phyloP scores from a whole-genome alignment of 2,888 invertebrate genomes.

The Xiphydria camelus region DNA sequence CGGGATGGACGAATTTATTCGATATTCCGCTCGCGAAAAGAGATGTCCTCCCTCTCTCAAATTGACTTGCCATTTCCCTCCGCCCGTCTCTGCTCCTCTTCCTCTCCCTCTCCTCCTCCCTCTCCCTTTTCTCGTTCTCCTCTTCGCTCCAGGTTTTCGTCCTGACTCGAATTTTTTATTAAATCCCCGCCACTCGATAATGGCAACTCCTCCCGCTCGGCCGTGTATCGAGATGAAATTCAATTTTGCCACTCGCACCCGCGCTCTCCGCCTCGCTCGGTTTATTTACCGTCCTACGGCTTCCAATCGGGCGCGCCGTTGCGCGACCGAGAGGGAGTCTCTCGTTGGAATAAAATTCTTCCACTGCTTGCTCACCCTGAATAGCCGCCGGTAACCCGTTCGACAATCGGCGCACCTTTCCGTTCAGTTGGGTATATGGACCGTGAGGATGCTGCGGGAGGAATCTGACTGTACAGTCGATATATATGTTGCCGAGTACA shows the following conservation, averaged over 20 bases:
- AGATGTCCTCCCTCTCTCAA: constrained; percentile 28
- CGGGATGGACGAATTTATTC: constrained; percentile 39
- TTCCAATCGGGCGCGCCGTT: constrained; percentile 35
- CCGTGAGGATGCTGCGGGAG: too few relatives aligned
- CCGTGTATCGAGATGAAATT: constrained; percentile 43
- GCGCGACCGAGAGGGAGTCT: too few relatives aligned
- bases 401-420: too few relatives aligned
- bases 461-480: too few relatives aligned
- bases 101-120: constrained; percentile 20
- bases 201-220: constrained; percentile 26
- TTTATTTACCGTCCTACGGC: constrained; percentile 39
- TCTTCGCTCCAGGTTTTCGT: constrained; percentile 10
- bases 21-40: constrained; percentile 40
- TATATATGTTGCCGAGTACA: too few relatives aligned
- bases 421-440: too few relatives aligned
- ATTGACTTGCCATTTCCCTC: constrained; percentile 25
- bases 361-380: constrained; percentile 13
- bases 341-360: constrained; percentile 39
- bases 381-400: too few relatives aligned
- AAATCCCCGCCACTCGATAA: constrained; percentile 36
- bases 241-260: constrained; percentile 37
- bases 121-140: constrained; percentile 21
- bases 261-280: constrained; percentile 10
- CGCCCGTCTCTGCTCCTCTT: constrained; percentile 9
- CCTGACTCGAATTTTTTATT: constrained; percentile 47